Base-by-base conservation (phyloP, 2,113 vertebrate genomes). In the Rattus norvegicus region DNA sequence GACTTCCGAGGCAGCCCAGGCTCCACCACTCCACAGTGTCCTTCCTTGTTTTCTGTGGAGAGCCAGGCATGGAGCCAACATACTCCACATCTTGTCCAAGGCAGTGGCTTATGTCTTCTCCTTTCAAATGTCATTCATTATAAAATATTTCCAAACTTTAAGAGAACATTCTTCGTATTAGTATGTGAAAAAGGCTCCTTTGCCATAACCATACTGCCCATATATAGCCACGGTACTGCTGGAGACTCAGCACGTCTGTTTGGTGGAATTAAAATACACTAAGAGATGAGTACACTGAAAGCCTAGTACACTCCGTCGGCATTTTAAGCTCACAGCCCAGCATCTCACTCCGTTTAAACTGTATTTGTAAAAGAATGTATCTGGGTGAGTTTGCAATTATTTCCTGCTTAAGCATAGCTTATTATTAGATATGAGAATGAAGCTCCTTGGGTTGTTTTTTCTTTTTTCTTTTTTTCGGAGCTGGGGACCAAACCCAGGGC, bases 11-110 rank as follows among this genome's bases (percentile, higher is more conserved):
- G 97, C 95, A 93, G 16, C 43, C 36, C 61, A 30, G 28, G 36
- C 65, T 86, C 39, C 6, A 7, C 92, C 94, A 52, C 84, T 76
- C 94, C 67, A 91, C 76, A 94, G 91, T 88, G 65, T 96, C 49
- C 81, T 93, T 95, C 97, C 95, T 73, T 97, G 76, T 80, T 91
- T 96, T 96, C 97, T 98, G 97, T 93, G 88, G 96, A 96, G 77
- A 94, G 1, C 52, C 61, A 69, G 97, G 97, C 96, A 93, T 17
- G 49, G 26, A 49, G 97, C 97, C 98, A 98, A 76, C 87, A 36
- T 8, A 52, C 30, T 98, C 49, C 36, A 36, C 77, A 63, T 95
- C 52, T 80, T 6, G 69, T 95, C 75, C 61, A 96, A 81, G 93
- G 56, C 92, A 94, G 49, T 33, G 54, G 61, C 54, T 96, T 73